Evolutionary conservation across 2,888 invertebrate genomes (phyloP), one percentile per base, ranked within the genome.

Genomic region (Imbricaverruca yamaguchii): DNA sequence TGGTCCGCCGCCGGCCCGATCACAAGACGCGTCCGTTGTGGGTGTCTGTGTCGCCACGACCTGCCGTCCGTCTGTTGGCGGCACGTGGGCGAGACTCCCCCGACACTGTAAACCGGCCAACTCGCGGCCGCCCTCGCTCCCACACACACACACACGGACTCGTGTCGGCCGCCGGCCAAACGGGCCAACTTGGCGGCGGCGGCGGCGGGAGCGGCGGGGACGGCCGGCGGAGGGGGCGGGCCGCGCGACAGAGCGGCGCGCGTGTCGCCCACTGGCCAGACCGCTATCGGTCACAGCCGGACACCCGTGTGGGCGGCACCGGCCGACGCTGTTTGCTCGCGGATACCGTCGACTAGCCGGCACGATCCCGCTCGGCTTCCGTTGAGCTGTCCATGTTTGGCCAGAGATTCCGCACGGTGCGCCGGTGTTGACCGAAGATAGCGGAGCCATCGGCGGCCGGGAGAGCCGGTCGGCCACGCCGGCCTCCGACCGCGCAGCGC

Each of bases 341-440:
- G 67, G 25, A 8, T 67, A 11, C 67, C 67, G 23, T 12, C 25
- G 67, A 67, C 10, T n/a, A 25, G 67, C 25, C 11, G 25, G n/a
- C 13, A n/a, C 25, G 67, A 67, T 67, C 67, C 67, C 0, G 67
- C 23, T 12, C 6, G 13, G n/a, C 25, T 25, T 13, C 25, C 23
- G 6, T 25, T 25, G 8, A n/a, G 23, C 67, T 0, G 12, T 2
- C 25, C 11, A 11, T 67, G 67, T 67, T 67, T 67, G 25, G 67
- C 13, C 12, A 25, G 25, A 23, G 25, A 13, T n/a, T 6, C 12
- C 13, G 67, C 25, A 23, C 25, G 12, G 13, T 15, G 25, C 25
- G 67, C 25, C 25, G 11, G 11, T 67, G 67, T 67, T 67, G 67
- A 67, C 67, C 25, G 67, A 67, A 67, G 67, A 67, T 67, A 61